phyloP scores from a whole-genome alignment of 2,113 vertebrate species.

The cat (Felis catus) region F.catus_Fca126_mat1.0 CM031415.1:195519501-195520000 shows the following conservation, averaged over 20 bases:
- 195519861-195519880: neutral
- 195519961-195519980: neutral
- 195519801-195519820: neutral
- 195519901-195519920: neutral
- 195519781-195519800: neutral
- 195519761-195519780: neutral
- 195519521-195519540: neutral
- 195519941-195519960: neutral
- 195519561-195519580: neutral
- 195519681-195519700: neutral
- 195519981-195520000: neutral
- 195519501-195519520: neutral
- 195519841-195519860: neutral
- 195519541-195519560: neutral
- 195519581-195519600: neutral
- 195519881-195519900: neutral
- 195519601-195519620: neutral
- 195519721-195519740: neutral
- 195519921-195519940: neutral
- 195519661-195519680: neutral
- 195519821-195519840: neutral
- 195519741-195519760: neutral
- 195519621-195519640: neutral
- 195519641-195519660: neutral
- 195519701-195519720: neutral